Evolutionary conservation across 2,797 vertebrate species (phyloP).

Genomic region (Yasuhikotakia modesta): DNA sequence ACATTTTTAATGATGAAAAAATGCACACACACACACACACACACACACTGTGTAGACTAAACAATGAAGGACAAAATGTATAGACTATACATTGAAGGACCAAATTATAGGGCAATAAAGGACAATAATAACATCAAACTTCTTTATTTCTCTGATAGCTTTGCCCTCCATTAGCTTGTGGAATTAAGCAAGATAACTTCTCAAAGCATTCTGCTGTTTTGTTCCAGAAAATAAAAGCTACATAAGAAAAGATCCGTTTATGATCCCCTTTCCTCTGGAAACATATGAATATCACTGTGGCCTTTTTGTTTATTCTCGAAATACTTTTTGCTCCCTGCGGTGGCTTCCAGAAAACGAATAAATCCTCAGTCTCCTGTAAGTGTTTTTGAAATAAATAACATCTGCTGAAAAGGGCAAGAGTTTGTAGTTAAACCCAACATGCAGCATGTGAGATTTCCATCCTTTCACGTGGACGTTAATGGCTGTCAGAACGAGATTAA

Average conservation of each 20-base stretch:
- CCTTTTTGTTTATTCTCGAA: slow-evolving; percentile 55
- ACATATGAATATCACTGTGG: slow-evolving; percentile 54
- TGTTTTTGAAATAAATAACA: slow-evolving; percentile 61
- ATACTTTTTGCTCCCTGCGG: slow-evolving; percentile 62
- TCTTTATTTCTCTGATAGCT: slow-evolving; percentile 71
- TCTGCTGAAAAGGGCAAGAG: slow-evolving; percentile 61
- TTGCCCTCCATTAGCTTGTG: slow-evolving; percentile 73
- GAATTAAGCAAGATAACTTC: slow-evolving; percentile 76
- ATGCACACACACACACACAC: too few species aligned
- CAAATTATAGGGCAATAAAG: too few species aligned
- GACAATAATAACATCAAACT: slow-evolving; percentile 67
- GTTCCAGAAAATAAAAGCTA: slow-evolving; percentile 18
- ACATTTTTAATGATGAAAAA: too few species aligned
- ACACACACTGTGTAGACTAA: too few species aligned
- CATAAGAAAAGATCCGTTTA: slow-evolving; percentile 35
- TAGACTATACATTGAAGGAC: slow-evolving; percentile 42
- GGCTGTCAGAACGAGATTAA: slow-evolving; percentile 53
- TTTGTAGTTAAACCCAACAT: slow-evolving; percentile 52
- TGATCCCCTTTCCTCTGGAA: slow-evolving; percentile 54
- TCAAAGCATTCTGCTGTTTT: slow-evolving; percentile 41
- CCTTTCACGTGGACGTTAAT: slow-evolving; percentile 50
- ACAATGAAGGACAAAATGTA: too few species aligned
- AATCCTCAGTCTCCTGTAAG: slow-evolving; percentile 58
- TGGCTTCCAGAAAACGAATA: slow-evolving; percentile 55
- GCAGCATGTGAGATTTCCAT: slow-evolving; percentile 53